Percentiles rank a stretch among this genome's conserved stretches.
Evolutionary conservation across 2,113 vertebrate genomes (phyloP).

Genomic region (Hydrolagus affinis): DNA sequence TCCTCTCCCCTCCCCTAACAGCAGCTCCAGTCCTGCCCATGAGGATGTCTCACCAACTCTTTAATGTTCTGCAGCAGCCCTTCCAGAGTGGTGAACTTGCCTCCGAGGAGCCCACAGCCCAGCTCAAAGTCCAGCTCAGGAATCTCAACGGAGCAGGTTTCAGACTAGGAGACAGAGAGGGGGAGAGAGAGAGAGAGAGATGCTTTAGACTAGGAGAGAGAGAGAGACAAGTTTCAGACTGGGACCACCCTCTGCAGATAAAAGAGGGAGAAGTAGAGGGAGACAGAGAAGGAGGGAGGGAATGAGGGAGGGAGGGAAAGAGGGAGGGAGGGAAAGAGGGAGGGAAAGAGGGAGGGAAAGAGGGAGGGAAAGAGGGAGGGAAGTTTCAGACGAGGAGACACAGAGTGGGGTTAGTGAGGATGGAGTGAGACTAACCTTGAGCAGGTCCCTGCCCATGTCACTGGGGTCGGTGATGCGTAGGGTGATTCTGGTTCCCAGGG

Average conservation of each 20-base stretch:
- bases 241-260: not conserved
- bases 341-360: too few species aligned
- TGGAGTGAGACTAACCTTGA: conserved; percentile 59
- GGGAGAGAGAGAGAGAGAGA: not conserved
- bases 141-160: conserved; percentile 76
- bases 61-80: conserved; percentile 80
- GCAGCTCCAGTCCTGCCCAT: too few species aligned
- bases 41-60: conserved; percentile 60
- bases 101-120: conserved; percentile 80
- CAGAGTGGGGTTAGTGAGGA: not conserved
- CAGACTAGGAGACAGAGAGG: conserved; percentile 55
- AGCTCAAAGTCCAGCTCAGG: conserved; percentile 91
- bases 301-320: too few species aligned
- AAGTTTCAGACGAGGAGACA: not conserved
- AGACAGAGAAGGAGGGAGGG: too few species aligned
- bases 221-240: not conserved
- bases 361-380: too few species aligned
- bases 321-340: too few species aligned
- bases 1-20: not conserved
- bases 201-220: not conserved
- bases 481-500: conserved; percentile 72
- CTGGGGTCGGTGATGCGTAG: conserved; percentile 68
- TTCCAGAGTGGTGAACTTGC: conserved; percentile 92
- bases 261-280: not conserved
- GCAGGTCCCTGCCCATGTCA: conserved; percentile 82